Percentiles rank a stretch among this genome's conserved stretches.
These are phyloP conservation scores for Watsonalla binaria DNA, from an alignment of 2,888 invertebrate genomes.

Conservation along the genomic window DNA sequence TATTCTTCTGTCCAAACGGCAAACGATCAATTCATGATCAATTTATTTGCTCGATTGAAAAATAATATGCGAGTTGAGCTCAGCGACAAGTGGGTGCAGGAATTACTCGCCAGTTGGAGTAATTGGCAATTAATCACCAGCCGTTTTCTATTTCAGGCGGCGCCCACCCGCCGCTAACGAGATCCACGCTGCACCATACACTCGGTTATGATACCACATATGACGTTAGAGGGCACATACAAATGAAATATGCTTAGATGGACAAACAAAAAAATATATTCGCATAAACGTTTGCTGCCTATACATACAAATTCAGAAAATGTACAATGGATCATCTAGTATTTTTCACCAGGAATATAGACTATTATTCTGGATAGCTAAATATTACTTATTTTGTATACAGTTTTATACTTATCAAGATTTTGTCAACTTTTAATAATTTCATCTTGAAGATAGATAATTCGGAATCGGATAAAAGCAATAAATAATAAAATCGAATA, in stretches of 20 bases:
- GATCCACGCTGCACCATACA: slow-evolving; percentile 52
- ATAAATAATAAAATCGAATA: slow-evolving; percentile 12
- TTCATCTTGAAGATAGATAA: neutral
- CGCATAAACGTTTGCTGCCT: too few relatives aligned
- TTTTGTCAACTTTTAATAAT: too few relatives aligned
- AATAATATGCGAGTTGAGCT: slow-evolving; percentile 51
- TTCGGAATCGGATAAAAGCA: neutral
- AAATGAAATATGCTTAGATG: neutral
- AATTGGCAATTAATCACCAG: slow-evolving; percentile 77
- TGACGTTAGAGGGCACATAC: slow-evolving; percentile 15
- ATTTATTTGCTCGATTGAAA: slow-evolving; percentile 47
- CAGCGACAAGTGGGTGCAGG: slow-evolving; percentile 66
- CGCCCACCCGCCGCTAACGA: slow-evolving; percentile 44
- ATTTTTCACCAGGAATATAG: too few relatives aligned
- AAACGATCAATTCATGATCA: slow-evolving; percentile 44
- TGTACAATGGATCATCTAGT: too few relatives aligned
- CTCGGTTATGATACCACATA: slow-evolving; percentile 25
- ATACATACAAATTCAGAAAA: too few relatives aligned
- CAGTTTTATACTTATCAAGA: too few relatives aligned
- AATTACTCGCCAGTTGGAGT: slow-evolving; percentile 66
- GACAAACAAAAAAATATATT: too few relatives aligned
- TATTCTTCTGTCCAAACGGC: neutral
- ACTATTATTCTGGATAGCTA: too few relatives aligned
- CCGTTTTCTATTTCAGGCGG: slow-evolving; percentile 73
- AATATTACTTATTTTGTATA: too few relatives aligned